Conservation (phyloP, 2,113 vertebrate genomes). For the Murina feae region DNA sequence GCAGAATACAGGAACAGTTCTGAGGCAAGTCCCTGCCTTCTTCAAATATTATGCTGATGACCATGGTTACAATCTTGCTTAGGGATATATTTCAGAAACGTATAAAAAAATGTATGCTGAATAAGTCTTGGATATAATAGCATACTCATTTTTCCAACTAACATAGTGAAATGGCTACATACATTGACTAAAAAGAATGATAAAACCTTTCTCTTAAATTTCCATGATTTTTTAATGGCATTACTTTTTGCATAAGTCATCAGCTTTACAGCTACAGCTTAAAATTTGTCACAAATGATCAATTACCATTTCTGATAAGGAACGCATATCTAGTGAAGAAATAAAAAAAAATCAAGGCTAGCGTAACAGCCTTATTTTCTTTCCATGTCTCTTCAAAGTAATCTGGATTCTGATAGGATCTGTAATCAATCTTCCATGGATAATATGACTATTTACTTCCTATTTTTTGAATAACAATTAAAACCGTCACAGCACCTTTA, state of each 20-base stretch:
- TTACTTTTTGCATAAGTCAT: neutral
- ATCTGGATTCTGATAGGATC: conserved; percentile 2
- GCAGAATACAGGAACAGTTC: neutral
- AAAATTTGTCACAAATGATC: neutral
- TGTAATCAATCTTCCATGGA: conserved; percentile 16
- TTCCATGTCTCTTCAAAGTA: conserved; percentile 13
- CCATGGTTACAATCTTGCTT: neutral
- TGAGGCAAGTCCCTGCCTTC: neutral
- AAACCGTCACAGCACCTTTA: conserved; percentile 45
- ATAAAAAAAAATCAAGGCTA: neutral
- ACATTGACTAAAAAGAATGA: neutral
- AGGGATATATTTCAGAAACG: neutral
- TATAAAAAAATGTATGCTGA: neutral
- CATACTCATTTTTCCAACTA: neutral
- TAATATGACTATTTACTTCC: conserved; percentile 51
- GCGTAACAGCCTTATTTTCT: neutral
- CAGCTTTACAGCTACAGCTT: neutral
- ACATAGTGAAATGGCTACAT: neutral
- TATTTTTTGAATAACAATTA: neutral
- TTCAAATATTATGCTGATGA: neutral
- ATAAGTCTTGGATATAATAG: neutral
- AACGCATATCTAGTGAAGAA: neutral
- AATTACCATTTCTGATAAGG: neutral
- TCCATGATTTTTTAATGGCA: neutral
- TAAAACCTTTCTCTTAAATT: neutral